A percentile compares a stretch with the other conserved stretches of the same genome.
phyloP scores from a whole-genome alignment of 2,797 vertebrate species.

The Alexandromys oeconomus region DNA sequence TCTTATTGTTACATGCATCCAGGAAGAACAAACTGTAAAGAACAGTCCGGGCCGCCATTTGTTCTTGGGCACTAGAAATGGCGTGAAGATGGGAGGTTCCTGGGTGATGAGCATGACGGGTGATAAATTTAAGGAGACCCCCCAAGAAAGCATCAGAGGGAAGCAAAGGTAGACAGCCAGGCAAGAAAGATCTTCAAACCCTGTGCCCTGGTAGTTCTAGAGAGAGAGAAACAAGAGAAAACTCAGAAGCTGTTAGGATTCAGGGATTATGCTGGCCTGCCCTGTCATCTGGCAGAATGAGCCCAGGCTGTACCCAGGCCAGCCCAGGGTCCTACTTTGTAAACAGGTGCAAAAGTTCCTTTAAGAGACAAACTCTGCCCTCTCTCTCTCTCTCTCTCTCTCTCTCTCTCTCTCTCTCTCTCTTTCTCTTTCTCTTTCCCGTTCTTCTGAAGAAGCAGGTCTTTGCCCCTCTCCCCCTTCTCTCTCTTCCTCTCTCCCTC shows the following conservation, averaged over 20 bases:
- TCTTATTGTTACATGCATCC: not conserved
- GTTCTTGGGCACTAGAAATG: not conserved
- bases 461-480: too few species aligned
- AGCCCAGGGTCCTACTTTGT: too few species aligned
- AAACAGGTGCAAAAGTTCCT: too few species aligned
- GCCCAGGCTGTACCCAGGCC: too few species aligned
- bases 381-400: too few species aligned
- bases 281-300: too few species aligned
- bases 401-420: too few species aligned
- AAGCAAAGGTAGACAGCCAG: not conserved
- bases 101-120: not conserved
- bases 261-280: too few species aligned
- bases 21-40: not conserved
- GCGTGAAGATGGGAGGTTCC: not conserved
- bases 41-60: not conserved
- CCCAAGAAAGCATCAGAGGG: not conserved
- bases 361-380: too few species aligned
- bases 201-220: not conserved
- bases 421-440: too few species aligned
- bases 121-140: not conserved
- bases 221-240: not conserved
- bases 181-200: not conserved
- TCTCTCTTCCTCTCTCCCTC: too few species aligned
- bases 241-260: not conserved
- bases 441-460: too few species aligned